Conservation (phyloP, 2,888 invertebrate species). For the Hypena proboscidalis region DNA sequence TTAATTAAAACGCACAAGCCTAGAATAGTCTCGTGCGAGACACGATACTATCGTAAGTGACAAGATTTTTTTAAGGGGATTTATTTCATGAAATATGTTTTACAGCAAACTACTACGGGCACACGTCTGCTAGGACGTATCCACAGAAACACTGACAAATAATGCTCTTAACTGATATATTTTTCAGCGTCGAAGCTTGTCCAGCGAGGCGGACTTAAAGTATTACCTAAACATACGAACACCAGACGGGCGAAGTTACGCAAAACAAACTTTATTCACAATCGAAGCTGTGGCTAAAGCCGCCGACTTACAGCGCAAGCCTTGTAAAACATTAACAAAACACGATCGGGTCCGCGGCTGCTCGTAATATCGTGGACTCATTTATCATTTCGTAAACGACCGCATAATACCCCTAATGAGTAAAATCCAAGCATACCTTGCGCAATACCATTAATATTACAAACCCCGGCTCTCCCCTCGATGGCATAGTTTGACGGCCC, state of each 20-base stretch:
- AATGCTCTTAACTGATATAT: too few species aligned
- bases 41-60: too few species aligned
- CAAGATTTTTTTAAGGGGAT: too few species aligned
- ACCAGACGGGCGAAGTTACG: slow-evolving; percentile 17
- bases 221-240: not conserved
- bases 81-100: too few species aligned
- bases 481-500: slow-evolving; percentile 42
- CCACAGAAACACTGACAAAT: too few species aligned
- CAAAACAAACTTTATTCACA: slow-evolving; percentile 43
- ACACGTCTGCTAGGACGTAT: too few species aligned
- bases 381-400: slow-evolving; percentile 81
- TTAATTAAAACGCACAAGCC: too few species aligned
- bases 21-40: too few species aligned
- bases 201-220: too few species aligned
- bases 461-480: slow-evolving; percentile 63
- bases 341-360: slow-evolving; percentile 59
- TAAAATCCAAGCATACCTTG: slow-evolving; percentile 82
- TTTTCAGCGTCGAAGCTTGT: too few species aligned
- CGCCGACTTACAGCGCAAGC: slow-evolving; percentile 47
- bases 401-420: slow-evolving; percentile 82
- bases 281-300: slow-evolving; percentile 38
- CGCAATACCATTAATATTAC: slow-evolving; percentile 80
- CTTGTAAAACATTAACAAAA: slow-evolving; percentile 71
- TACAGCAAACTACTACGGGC: too few species aligned
- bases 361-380: slow-evolving; percentile 69